Evolutionary conservation across 1,140 invertebrate species (phyloP), one percentile per base, ranked within the genome.

Genomic region (Orius laevigatus): DNA sequence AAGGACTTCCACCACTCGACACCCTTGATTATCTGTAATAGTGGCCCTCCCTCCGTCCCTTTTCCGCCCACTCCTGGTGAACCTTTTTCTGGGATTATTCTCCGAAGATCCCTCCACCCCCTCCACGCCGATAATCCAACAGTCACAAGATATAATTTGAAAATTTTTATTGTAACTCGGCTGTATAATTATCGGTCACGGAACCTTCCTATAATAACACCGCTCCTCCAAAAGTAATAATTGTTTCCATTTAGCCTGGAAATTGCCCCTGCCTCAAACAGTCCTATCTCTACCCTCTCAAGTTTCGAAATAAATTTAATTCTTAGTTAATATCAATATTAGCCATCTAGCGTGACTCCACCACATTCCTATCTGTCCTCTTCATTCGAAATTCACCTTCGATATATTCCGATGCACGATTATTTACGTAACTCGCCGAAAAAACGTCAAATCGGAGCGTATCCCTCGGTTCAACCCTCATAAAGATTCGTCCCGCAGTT

Each of bases 221-320:
- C 42, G 31, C 20, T 19, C 20, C 20, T 44, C 18, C 12, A 25
- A 44, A 25, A 44, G 12, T 44, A 25, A 31, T 44, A 31, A 25
- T 19, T 44, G 42, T 44, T 19, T 44, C 20, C 42, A 31, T 44
- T 44, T 44, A 44, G 42, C 12, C 20, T 10, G 42, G 20, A 44
- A 44, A 44, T 44, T 44, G 42, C 16, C 20, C 31, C 19, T 31
- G 18, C 42, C 42, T 31, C 42, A 19, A 14, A 19, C 42, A 25
- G 25, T 25, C 25, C 25, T 25, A 25, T 8, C 25, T 25, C 25
- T 25, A 3, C 8, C 25, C 8, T 25, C 25, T 25, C 3, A 8
- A 25, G 25, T 44, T 44, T 44, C 42, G 20, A 19, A 44, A 44
- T 44, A 44, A 44, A 44, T 44, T 44, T 31, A 44, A 44, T 44